Evolutionary conservation across 2,888 invertebrate species (phyloP).

Genomic region (Taenaris catops): DNA sequence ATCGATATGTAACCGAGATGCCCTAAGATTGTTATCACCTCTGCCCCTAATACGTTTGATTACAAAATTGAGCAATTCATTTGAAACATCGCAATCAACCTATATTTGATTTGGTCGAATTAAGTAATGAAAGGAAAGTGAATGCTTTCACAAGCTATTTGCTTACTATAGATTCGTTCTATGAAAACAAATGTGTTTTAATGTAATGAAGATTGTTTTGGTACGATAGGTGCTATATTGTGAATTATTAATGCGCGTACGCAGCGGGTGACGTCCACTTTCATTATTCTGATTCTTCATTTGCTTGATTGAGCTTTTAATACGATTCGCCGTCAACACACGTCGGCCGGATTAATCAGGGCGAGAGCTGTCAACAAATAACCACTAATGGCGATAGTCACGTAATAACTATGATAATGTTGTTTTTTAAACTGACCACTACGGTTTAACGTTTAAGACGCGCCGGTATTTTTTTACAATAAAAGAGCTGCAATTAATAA

Average conservation of each 20-base stretch:
- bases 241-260: constrained; percentile 79
- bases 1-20: too few relatives aligned
- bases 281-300: constrained; percentile 79
- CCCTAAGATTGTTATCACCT: constrained; percentile 38
- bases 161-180: constrained; percentile 35
- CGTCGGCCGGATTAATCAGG: constrained; percentile 60
- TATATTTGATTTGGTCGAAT: constrained; percentile 39
- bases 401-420: constrained; percentile 59
- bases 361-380: constrained; percentile 64
- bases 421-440: constrained; percentile 26
- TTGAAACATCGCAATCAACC: constrained; percentile 51
- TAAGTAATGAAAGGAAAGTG: constrained; percentile 28
- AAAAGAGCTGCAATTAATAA: too few relatives aligned
- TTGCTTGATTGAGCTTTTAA: constrained; percentile 80
- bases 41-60: constrained; percentile 38
- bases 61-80: constrained; percentile 66
- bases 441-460: not conserved
- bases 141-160: constrained; percentile 20
- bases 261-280: constrained; percentile 62
- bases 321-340: constrained; percentile 71
- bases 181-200: constrained; percentile 58
- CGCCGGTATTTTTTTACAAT: too few relatives aligned
- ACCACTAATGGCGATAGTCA: constrained; percentile 62
- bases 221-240: constrained; percentile 38
- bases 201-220: constrained; percentile 77